A percentile compares a stretch with the other conserved stretches of the same genome.
Conservation (phyloP, 1,140 invertebrate species). For the Chymomyza costata region DNA sequence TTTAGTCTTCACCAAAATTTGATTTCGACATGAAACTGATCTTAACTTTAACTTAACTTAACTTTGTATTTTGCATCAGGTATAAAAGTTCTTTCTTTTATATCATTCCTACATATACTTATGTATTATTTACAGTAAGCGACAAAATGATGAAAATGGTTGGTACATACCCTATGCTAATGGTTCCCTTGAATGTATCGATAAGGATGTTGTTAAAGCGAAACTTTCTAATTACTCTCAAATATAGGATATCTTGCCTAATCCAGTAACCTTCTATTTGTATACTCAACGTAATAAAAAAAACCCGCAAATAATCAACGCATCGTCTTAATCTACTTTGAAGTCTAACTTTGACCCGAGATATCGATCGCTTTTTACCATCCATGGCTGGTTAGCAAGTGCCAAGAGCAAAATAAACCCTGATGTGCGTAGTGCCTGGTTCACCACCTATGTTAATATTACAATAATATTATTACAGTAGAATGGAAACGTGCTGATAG, state of each 20-base stretch:
- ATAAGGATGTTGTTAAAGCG: conserved; percentile 17
- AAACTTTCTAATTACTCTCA: conserved; percentile 22
- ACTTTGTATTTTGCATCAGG: no score
- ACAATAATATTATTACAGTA: conserved; percentile 78
- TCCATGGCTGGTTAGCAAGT: conserved; percentile 40
- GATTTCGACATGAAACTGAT: no score
- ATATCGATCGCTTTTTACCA: conserved; percentile 36
- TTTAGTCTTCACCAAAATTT: no score
- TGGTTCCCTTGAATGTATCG: conserved; percentile 27
- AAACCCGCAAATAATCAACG: conserved; percentile 4
- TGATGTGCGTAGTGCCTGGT: conserved; percentile 62
- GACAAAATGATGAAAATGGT: conserved; percentile 33
- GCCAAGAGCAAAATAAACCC: conserved; percentile 16
- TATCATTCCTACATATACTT: no score
- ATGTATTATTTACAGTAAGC: no score
- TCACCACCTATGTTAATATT: conserved; percentile 70
- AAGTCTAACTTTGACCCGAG: conserved; percentile 31
- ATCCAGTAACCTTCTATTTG: conserved; percentile 35
- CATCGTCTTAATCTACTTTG: conserved; percentile 1
- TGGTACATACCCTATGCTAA: conserved; percentile 39
- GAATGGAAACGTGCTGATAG: conserved; percentile 75
- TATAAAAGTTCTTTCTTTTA: no score
- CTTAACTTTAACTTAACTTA: no score
- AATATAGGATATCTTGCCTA: conserved; percentile 27
- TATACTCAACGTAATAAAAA: conserved; percentile 37